Conservation (phyloP, 2,888 invertebrate species). For the Operophtera brumata region DNA sequence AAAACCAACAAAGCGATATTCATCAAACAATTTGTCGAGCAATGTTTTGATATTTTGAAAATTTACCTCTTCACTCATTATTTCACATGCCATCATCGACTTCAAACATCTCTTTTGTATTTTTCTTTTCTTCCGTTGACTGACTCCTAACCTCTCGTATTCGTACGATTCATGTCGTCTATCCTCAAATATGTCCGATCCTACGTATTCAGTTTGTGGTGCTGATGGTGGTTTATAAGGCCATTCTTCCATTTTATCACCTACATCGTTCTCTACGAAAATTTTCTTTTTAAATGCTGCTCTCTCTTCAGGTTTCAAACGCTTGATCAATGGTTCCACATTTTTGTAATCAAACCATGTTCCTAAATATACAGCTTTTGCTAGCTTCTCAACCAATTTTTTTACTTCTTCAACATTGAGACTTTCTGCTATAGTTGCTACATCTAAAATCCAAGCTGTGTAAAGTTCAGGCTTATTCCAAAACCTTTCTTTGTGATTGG, state of each 20-base stretch:
- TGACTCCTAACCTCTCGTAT: conserved; percentile 4
- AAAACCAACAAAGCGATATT: conserved; percentile 55
- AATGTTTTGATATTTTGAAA: conserved; percentile 11
- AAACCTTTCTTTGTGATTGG: conserved; percentile 32
- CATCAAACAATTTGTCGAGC: conserved; percentile 54
- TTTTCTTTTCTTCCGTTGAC: conserved; percentile 4
- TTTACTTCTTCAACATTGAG: conserved; percentile 35
- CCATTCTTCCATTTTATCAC: conserved; percentile 34
- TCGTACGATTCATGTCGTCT: conserved; percentile 12
- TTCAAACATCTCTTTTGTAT: not conserved
- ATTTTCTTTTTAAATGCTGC: conserved; percentile 36
- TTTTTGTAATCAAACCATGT: conserved; percentile 35
- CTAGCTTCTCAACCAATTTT: conserved; percentile 34
- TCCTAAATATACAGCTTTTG: conserved; percentile 32
- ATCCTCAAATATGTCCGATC: conserved; percentile 32
- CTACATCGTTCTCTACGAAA: conserved; percentile 41
- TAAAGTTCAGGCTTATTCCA: conserved; percentile 39
- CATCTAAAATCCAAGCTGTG: conserved; percentile 32
- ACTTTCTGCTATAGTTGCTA: conserved; percentile 30
- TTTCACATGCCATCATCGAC: not conserved
- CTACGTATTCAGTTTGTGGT: conserved; percentile 10
- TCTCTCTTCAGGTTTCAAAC: conserved; percentile 33
- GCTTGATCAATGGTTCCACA: conserved; percentile 39
- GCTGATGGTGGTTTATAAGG: conserved; percentile 39
- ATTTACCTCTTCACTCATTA: not conserved